Evolutionary conservation across 2,113 vertebrate genomes (phyloP).

Genomic region (Pica pica): DNA sequence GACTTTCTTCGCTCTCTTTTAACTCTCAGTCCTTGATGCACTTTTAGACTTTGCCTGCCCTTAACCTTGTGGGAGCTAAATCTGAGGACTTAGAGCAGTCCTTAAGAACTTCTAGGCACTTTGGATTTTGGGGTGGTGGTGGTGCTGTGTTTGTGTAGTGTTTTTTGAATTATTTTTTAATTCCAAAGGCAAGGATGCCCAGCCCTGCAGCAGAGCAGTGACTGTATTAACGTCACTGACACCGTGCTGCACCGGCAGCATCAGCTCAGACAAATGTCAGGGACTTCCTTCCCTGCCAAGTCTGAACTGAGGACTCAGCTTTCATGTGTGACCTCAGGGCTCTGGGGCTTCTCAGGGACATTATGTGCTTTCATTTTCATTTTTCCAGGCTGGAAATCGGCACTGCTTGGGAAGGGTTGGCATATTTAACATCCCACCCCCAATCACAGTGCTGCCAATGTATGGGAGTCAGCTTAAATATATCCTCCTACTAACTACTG

Average conservation of each 20-base stretch:
- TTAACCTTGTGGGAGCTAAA: not conserved
- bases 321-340: not conserved
- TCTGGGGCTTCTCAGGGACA: not conserved
- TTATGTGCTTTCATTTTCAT: conserved; percentile 20
- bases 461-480: conserved; percentile 17
- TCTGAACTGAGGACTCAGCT: not conserved
- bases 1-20: not conserved
- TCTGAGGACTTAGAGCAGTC: not conserved
- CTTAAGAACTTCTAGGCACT: not conserved
- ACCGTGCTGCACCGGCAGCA: not conserved
- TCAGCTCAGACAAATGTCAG: not conserved
- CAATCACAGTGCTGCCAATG: not conserved
- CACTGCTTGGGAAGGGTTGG: not conserved
- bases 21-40: not conserved
- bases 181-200: not conserved
- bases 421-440: not conserved
- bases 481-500: conserved; percentile 20
- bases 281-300: not conserved
- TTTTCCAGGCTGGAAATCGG: not conserved
- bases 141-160: not conserved
- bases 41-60: too few relatives aligned
- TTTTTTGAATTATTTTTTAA: not conserved
- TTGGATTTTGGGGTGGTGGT: not conserved
- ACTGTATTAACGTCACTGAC: fast-evolving
- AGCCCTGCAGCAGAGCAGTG: not conserved